A percentile compares a stretch with the other conserved stretches of the same genome.
These are phyloP conservation scores for Tetrao urogallus DNA, from an alignment of 2,113 vertebrate species.

Conservation along the genomic window DNA sequence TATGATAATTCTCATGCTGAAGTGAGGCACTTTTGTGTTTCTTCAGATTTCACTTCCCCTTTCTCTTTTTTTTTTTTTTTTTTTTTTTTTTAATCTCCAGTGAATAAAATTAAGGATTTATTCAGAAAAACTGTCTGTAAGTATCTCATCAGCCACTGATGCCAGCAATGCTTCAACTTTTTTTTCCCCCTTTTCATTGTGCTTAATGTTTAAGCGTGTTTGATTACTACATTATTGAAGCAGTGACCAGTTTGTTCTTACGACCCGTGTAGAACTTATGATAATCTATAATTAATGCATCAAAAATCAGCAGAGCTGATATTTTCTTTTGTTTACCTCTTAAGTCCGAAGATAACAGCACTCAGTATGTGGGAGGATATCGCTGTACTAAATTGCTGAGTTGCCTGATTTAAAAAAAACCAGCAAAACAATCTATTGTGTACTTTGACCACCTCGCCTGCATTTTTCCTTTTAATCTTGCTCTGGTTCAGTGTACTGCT, in stretches of 20 bases:
- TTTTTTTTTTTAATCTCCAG: neutral
- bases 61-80: too few relatives aligned
- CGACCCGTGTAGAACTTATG: neutral
- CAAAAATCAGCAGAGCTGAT: slow-evolving; percentile 5
- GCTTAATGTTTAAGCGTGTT: neutral
- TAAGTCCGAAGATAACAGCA: neutral
- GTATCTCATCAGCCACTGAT: neutral
- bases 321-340: slow-evolving; percentile 20
- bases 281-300: neutral
- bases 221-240: neutral
- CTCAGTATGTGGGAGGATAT: neutral
- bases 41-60: neutral
- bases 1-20: neutral
- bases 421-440: neutral
- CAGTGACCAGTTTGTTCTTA: neutral
- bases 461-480: neutral
- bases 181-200: neutral
- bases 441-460: neutral
- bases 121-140: neutral
- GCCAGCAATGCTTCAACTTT: neutral
- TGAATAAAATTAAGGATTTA: neutral
- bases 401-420: neutral
- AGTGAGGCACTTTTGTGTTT: neutral
- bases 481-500: neutral
- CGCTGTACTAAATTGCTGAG: neutral